These are phyloP conservation scores for Deilephila elpenor DNA, from an alignment of 2,888 invertebrate species.

Conservation along the genomic window DNA sequence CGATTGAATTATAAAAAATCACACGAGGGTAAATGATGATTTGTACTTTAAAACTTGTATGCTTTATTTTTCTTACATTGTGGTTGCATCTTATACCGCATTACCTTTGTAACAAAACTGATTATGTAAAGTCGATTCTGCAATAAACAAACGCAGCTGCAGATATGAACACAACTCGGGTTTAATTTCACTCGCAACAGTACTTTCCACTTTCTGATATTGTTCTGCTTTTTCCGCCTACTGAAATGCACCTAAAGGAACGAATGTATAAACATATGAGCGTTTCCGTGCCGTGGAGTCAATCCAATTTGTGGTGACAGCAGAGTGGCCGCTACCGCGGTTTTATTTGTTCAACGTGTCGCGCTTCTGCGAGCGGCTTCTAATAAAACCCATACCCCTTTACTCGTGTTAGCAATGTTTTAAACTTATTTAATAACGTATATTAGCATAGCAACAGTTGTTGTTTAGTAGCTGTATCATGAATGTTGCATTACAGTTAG, in stretches of 20 bases:
- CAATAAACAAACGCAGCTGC: too few species aligned
- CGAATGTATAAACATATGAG: slow-evolving; percentile 46
- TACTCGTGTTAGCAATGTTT: background rate
- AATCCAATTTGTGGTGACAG: slow-evolving; percentile 73
- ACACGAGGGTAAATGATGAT: too few species aligned
- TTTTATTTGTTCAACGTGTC: slow-evolving; percentile 68
- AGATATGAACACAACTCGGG: background rate
- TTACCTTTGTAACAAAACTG: too few species aligned
- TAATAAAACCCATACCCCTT: slow-evolving; percentile 47
- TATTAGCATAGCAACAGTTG: slow-evolving; percentile 4
- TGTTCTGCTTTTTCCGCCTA: background rate
- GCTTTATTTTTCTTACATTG: too few species aligned
- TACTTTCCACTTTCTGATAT: background rate
- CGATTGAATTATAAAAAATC: too few species aligned
- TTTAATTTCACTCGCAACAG: background rate
- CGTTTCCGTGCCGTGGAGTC: slow-evolving; percentile 65
- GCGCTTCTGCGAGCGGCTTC: slow-evolving; percentile 44
- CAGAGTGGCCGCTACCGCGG: slow-evolving; percentile 60
- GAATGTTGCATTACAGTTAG: background rate
- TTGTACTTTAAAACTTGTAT: too few species aligned
- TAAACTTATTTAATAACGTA: background rate
- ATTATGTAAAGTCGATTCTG: too few species aligned
- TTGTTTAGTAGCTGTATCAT: background rate
- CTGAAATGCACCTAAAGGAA: slow-evolving; percentile 3
- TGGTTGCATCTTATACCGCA: too few species aligned